Conservation (phyloP, 2,113 vertebrate genomes). For the Daphoenositta chrysoptera region DNA sequence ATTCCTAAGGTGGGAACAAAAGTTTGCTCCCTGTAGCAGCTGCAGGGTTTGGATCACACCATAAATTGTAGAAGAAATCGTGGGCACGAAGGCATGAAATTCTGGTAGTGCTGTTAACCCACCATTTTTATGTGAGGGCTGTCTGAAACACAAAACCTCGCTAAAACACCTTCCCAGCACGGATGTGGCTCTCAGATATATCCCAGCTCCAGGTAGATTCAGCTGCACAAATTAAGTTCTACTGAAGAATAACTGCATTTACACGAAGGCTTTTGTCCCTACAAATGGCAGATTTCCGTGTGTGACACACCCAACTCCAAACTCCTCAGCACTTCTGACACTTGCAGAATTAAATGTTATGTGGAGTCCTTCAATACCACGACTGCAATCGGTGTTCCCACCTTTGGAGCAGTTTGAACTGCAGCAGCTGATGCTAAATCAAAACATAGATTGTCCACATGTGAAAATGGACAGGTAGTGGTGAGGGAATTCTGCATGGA, state of each 20-base stretch:
- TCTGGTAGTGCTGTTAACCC: neutral
- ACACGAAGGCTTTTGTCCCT: neutral
- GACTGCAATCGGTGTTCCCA: fast-evolving
- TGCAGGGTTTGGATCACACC: neutral
- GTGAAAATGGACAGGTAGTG: fast-evolving
- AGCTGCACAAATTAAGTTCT: neutral
- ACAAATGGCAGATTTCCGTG: neutral
- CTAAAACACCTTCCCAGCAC: neutral
- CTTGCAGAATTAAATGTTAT: neutral
- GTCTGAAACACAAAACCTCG: neutral
- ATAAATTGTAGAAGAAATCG: neutral
- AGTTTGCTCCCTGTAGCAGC: neutral
- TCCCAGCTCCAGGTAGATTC: neutral
- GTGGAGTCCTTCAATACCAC: neutral
- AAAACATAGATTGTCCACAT: fast-evolving
- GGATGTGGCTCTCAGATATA: neutral
- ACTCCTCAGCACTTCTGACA: neutral
- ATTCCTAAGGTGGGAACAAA: neutral
- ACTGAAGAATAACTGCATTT: neutral
- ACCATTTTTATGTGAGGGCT: neutral
- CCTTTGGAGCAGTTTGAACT: neutral
- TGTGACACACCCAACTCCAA: neutral
- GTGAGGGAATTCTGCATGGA: neutral
- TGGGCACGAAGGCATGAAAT: neutral
- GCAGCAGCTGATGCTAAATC: neutral